phyloP scores from a whole-genome alignment of 2,113 vertebrate species.

The Candoia aspera region DNA sequence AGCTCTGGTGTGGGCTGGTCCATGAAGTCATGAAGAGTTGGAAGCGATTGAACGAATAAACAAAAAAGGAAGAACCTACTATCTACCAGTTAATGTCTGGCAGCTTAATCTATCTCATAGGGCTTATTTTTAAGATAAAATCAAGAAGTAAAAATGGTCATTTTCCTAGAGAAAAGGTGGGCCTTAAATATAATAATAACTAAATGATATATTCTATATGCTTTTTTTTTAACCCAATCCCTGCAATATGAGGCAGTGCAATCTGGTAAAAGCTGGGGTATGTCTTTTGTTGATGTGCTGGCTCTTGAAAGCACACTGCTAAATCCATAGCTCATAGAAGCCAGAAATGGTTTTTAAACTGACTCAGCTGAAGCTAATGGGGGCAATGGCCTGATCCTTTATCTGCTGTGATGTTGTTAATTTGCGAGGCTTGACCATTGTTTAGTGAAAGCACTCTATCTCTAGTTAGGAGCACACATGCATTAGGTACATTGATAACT shows the following conservation, averaged over 20 bases:
- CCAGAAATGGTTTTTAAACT: neutral
- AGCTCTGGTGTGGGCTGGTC: no score
- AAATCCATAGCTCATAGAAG: neutral
- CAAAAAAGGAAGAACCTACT: neutral
- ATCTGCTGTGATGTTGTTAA: neutral
- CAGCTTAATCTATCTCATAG: neutral
- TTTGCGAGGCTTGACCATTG: neutral
- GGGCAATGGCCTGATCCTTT: neutral
- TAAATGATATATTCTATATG: neutral
- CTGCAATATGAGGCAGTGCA: neutral
- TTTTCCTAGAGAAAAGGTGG: neutral
- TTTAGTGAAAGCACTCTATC: conserved; percentile 2
- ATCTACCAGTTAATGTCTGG: neutral
- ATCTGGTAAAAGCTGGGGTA: no score
- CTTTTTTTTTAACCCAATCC: neutral
- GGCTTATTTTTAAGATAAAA: neutral
- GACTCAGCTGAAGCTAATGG: neutral
- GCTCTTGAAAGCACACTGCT: neutral
- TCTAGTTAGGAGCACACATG: conserved; percentile 9
- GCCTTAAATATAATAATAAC: neutral
- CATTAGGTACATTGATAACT: neutral
- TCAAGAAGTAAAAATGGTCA: neutral
- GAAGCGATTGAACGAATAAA: no score
- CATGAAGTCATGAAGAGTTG: no score
- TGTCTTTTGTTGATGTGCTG: neutral